Evolutionary conservation across 2,113 vertebrate species (phyloP).

Genomic region (Oryzias celebensis): DNA sequence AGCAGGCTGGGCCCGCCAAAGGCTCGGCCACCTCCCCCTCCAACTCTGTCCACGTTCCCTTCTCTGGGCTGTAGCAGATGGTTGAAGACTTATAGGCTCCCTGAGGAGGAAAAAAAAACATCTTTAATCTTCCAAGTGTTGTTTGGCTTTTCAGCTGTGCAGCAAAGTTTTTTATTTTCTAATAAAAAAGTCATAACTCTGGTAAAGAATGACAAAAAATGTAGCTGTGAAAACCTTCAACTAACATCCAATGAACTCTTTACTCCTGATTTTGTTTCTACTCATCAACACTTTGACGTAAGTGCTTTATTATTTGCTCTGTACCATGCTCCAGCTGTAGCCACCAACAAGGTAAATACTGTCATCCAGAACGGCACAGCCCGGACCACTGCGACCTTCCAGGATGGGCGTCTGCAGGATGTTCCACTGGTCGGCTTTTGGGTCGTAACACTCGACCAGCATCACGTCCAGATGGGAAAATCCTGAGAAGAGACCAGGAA

Average conservation of each 20-base stretch:
- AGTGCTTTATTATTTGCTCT: not conserved
- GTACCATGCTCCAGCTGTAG: slow-evolving; percentile 99
- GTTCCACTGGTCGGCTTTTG: slow-evolving; percentile 98
- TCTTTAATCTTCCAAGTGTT: slow-evolving; percentile 6
- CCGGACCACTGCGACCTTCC: slow-evolving; percentile 96
- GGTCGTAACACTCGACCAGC: slow-evolving; percentile 97
- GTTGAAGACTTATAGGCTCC: slow-evolving; percentile 99
- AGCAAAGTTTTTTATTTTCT: not conserved
- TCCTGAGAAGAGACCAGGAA: slow-evolving; percentile 72
- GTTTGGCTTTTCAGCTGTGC: slow-evolving; percentile 15
- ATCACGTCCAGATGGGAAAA: slow-evolving; percentile 98
- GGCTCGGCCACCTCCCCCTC: slow-evolving; percentile 98
- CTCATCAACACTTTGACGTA: too few species aligned
- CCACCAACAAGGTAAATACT: slow-evolving; percentile 96
- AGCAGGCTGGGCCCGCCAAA: slow-evolving; percentile 93
- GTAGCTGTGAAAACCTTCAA: too few species aligned
- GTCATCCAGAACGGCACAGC: slow-evolving; percentile 92
- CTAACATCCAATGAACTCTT: too few species aligned
- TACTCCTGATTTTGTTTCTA: too few species aligned
- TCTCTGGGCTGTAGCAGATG: slow-evolving; percentile 98
- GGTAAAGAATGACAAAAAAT: too few species aligned
- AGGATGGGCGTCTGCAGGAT: slow-evolving; percentile 97
- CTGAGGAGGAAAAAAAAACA: slow-evolving; percentile 74
- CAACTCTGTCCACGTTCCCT: slow-evolving; percentile 95
- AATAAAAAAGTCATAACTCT: too few species aligned